Evolutionary conservation across 2,797 vertebrate species (phyloP).

Genomic region (Sandelia bainsii): DNA sequence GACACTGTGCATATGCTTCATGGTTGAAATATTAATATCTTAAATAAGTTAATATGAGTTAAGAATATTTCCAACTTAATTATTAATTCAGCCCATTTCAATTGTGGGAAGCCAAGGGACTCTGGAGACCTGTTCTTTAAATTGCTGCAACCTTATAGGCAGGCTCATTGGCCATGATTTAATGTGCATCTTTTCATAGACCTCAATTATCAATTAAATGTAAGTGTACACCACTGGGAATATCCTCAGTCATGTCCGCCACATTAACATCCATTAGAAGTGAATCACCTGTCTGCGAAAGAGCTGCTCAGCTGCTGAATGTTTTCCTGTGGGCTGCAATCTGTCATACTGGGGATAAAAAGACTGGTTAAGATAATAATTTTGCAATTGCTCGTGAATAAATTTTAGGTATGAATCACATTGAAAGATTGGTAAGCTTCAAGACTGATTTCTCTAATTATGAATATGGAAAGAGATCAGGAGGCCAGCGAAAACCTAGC

Average conservation of each 20-base stretch:
- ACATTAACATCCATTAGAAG: constrained; percentile 79
- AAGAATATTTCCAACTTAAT: constrained; percentile 69
- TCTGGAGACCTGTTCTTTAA: constrained; percentile 77
- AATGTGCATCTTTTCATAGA: constrained; percentile 81
- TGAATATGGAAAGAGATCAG: constrained; percentile 13
- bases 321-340: constrained; percentile 69
- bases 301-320: constrained; percentile 57
- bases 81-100: constrained; percentile 72
- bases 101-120: constrained; percentile 71
- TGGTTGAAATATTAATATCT: constrained; percentile 59
- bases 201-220: constrained; percentile 81
- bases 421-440: constrained; percentile 8
- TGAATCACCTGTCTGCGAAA: constrained; percentile 73
- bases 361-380: constrained; percentile 44
- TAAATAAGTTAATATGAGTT: constrained; percentile 58
- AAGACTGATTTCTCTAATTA: constrained; percentile 48
- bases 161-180: constrained; percentile 75
- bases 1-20: constrained; percentile 38
- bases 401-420: constrained; percentile 47
- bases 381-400: constrained; percentile 39
- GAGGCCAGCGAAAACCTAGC: constrained; percentile 19
- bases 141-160: constrained; percentile 76
- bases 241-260: constrained; percentile 66
- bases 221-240: constrained; percentile 79
- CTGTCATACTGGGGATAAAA: constrained; percentile 54